Evolutionary conservation across 2,797 vertebrate genomes (phyloP), one percentile per base, ranked within the genome.

Genomic region (Ataeniobius toweri): DNA sequence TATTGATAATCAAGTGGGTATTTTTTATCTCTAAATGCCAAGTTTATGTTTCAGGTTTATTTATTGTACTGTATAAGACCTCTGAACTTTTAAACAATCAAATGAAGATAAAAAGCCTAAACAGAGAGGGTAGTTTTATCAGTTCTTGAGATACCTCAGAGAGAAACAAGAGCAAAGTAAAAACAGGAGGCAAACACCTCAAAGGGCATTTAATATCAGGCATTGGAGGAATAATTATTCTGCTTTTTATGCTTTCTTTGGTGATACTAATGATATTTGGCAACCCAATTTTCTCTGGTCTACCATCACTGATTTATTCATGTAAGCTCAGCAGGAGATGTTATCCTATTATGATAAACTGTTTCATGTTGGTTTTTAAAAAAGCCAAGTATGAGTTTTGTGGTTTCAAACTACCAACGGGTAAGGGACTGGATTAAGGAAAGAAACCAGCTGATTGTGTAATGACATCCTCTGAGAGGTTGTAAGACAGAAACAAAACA

Each of bases 31-130:
- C 26, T 2, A 83, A 89, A 81, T 87, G 86, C 80, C 79, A 85
- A 20, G 80, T 87, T 82, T 84, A 72, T 86, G 70, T 83, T 81
- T 80, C 18, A 56, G 77, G 74, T 85, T 80, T 79, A 85, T 84
- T 78, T 79, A 86, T 12, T 73, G 50, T 81, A 72, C 70, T 69
- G 12, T 24, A 75, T 0, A 73, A 71, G 51, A 69, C 53, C 53
- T 80, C 3, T 74, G 70, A 84, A 69, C 50, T 48, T 84, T 81
- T 39, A 76, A 22, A 71, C 63, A 76, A 31, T 50, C 16, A 63
- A 70, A 72, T n/a, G 3, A 73, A 74, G 24, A 82, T 61, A 6
- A 61, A 67, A 74, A 69, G 63, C 18, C 31, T 6, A 72, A 78
- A 58, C 53, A 59, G 59, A 24, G 16, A 1, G 9, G 48, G 9